Evolutionary conservation across 2,113 vertebrate genomes (phyloP).

Genomic region (Sceloporus undulatus): DNA sequence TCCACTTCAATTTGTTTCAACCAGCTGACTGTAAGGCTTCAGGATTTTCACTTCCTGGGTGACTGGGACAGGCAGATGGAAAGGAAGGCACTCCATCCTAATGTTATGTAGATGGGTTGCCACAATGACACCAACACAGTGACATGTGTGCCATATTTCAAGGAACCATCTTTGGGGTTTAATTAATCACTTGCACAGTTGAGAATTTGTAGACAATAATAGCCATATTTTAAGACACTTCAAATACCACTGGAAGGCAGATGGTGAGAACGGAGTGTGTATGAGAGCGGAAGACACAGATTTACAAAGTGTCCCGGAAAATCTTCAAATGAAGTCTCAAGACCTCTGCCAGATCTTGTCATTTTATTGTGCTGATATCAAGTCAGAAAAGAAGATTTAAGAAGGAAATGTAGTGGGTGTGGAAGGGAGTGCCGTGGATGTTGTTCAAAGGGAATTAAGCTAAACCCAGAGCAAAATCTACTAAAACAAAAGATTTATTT

Average conservation of each 20-base stretch:
- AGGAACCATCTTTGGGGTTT: conserved; percentile 78
- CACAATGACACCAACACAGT: conserved; percentile 47
- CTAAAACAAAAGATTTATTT: not conserved
- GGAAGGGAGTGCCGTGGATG: conserved; percentile 45
- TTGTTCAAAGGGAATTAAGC: conserved; percentile 24
- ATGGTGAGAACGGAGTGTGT: conserved; percentile 70
- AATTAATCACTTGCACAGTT: conserved; percentile 83
- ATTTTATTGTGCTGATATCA: conserved; percentile 70
- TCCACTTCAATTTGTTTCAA: conserved; percentile 84
- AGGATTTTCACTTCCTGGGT: conserved; percentile 73
- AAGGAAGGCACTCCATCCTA: conserved; percentile 56
- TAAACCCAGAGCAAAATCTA: no score
- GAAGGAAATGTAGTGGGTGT: conserved; percentile 62
- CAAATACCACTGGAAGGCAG: conserved; percentile 77
- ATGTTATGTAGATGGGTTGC: conserved; percentile 63
- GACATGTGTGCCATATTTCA: conserved; percentile 69
- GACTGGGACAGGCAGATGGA: conserved; percentile 53
- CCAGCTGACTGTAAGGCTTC: conserved; percentile 78
- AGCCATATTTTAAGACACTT: conserved; percentile 80
- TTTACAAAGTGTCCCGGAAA: conserved; percentile 74
- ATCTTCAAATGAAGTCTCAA: conserved; percentile 69
- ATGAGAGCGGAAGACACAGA: conserved; percentile 75
- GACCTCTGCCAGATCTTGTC: conserved; percentile 63
- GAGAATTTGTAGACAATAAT: conserved; percentile 76
- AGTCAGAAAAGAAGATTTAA: not conserved